These are phyloP conservation scores for Tadarida brasiliensis DNA, from an alignment of 2,797 vertebrate genomes.

Conservation along the genomic window DNA sequence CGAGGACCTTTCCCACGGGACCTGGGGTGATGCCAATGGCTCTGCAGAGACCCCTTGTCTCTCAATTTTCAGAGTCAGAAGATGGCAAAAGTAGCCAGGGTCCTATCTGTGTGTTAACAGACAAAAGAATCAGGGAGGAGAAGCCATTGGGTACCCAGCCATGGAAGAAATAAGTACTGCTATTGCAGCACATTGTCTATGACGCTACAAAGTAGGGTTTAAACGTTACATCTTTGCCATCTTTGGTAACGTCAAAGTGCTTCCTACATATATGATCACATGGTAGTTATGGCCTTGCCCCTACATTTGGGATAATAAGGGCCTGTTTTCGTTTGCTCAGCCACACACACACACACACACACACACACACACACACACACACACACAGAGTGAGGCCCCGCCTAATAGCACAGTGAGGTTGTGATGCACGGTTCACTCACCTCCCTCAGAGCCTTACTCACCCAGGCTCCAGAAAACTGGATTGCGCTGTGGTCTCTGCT, in stretches of 20 bases:
- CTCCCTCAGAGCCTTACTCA: neutral
- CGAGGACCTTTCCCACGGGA: too few species aligned
- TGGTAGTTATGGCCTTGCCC: neutral
- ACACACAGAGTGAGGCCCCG: accelerated
- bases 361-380: neutral
- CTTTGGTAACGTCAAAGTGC: neutral
- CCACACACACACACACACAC: too few species aligned
- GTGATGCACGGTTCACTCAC: neutral
- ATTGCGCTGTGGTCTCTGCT: neutral
- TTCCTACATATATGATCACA: accelerated
- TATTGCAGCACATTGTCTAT: accelerated
- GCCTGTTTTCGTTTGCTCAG: neutral
- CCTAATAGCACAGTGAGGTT: too few species aligned
- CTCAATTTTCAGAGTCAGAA: neutral
- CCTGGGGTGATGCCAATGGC: neutral
- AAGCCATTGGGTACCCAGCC: neutral
- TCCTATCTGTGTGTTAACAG: neutral
- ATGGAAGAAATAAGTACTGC: neutral
- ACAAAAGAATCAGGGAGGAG: neutral
- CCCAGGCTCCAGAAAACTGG: neutral
- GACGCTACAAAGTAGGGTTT: neutral
- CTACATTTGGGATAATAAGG: neutral
- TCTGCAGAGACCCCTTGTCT: neutral
- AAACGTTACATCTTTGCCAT: neutral
- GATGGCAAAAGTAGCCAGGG: neutral